Evolutionary conservation across 2,797 vertebrate genomes (phyloP).

Genomic region (Cyprinodon diabolis): DNA sequence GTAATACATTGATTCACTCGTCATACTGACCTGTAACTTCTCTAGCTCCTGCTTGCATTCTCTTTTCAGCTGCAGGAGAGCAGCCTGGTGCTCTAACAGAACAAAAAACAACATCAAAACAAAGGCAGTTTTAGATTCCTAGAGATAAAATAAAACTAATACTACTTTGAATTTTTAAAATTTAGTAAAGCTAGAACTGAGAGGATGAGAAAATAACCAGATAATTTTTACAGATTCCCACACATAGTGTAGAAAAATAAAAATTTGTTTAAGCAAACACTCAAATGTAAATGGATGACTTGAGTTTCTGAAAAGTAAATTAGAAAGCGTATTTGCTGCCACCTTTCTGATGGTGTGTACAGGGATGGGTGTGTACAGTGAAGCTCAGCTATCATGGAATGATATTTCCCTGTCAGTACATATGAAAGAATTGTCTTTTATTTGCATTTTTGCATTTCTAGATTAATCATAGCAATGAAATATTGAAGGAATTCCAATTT

Average conservation of each 20-base stretch:
- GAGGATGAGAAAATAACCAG: slow-evolving; percentile 5
- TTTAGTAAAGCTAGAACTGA: neutral
- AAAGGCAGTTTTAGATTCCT: neutral
- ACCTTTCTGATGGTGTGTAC: slow-evolving; percentile 1
- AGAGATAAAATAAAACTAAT: neutral
- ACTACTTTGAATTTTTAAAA: neutral
- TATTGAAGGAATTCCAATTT: neutral
- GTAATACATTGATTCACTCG: neutral
- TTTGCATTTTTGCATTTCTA: neutral
- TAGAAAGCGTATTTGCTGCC: slow-evolving; percentile 11
- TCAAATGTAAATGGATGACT: slow-evolving; percentile 8
- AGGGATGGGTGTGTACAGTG: slow-evolving; percentile 17
- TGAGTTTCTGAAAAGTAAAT: neutral
- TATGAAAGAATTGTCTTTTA: neutral
- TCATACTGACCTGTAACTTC: slow-evolving; percentile 82
- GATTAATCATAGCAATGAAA: neutral
- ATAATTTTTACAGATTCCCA: slow-evolving; percentile 27
- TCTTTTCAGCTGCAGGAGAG: slow-evolving; percentile 93
- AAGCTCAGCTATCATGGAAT: neutral
- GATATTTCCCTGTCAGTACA: neutral
- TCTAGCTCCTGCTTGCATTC: slow-evolving; percentile 93
- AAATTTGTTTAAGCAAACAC: slow-evolving; percentile 8
- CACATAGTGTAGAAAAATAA: neutral
- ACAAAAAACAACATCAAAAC: slow-evolving; percentile 15
- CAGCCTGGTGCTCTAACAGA: slow-evolving; percentile 92